Base-by-base conservation (phyloP, 1,140 invertebrate genomes). In the Schlechtendalia chinensis region DNA sequence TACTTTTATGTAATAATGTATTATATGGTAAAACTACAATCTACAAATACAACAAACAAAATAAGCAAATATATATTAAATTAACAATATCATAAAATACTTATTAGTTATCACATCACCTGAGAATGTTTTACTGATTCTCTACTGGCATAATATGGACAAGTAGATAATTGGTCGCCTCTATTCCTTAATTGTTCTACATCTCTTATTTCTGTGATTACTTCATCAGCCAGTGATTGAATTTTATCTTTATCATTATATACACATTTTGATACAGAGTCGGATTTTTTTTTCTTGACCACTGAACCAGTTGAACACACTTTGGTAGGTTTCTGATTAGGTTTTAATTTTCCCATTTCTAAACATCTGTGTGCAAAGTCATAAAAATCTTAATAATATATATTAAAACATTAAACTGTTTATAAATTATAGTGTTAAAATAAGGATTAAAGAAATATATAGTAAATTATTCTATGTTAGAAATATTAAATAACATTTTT, bases 141-240 rank as follows among this genome's bases (percentile, higher is more conserved):
- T 84, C 96, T 89, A 16, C 92, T 89, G 17, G 93, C 91, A 88
- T 98, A 98, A 88, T 98, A 98, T 5, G 96, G 92, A 87, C 97
- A 98, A 12, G 92, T 92, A 81, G 92, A 90, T 69, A 91, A 84
- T 82, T 91, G 87, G 84, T 91, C 90, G 0, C 91, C 94, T 84
- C 86, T 86, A 22, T 86, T 87, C 0, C 93, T 91, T 80, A 96
- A 87, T 83, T 98, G 94, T 86, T 98, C 96, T 82, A 98, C 91
- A 86, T 98, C 97, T 84, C 91, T 86, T 53, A 96, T 90, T 80
- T 93, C 89, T 17, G 89, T 87, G 17, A 96, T 84, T 54, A 92
- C 87, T 83, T 89, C 86, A 82, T 92, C 90, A 83, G 88, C 89
- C 12, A 94, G 86, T 19, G 89, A 86, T 65, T 90, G 87, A 71